Percentiles rank a stretch among this genome's conserved stretches.
These are phyloP conservation scores for Kryptopterus vitreolus DNA, from an alignment of 2,797 vertebrate genomes.

Conservation along the genomic window DNA sequence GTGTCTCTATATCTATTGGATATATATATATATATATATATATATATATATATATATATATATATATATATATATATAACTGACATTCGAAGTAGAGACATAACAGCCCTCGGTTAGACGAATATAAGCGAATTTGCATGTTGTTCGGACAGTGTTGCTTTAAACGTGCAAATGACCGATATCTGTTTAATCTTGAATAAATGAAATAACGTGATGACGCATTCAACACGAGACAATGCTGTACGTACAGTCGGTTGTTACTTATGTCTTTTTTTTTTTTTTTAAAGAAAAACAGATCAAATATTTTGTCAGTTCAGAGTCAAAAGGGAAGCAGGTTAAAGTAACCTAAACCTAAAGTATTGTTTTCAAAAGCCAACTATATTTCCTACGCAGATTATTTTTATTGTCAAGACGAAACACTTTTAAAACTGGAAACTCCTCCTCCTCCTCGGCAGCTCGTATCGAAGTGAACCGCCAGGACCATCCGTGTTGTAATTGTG, in stretches of 20 bases:
- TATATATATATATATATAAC: no score
- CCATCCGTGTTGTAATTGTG: no score
- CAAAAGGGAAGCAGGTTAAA: slow-evolving; percentile 1
- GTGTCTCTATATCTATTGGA: no score
- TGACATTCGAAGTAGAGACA: not conserved
- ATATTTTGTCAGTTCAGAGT: slow-evolving; percentile 1
- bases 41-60: no score
- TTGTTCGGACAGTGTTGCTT: not conserved
- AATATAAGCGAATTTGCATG: not conserved
- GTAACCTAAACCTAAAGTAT: no score
- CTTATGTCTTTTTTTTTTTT: slow-evolving; percentile 24
- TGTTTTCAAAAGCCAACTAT: not conserved
- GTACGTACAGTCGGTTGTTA: slow-evolving; percentile 43
- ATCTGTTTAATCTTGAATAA: no score
- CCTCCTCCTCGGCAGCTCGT: slow-evolving; percentile 41
- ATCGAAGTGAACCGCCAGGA: not conserved
- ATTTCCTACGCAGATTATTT: slow-evolving; percentile 25
- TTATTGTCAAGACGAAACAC: not conserved
- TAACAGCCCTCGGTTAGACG: not conserved
- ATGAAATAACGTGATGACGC: no score
- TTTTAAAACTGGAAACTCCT: slow-evolving; percentile 29
- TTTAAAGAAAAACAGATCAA: not conserved
- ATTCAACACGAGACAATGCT: slow-evolving; percentile 26
- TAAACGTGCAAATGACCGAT: not conserved
- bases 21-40: no score